Evolutionary conservation across 2,797 vertebrate species (phyloP).

Genomic region (Pteronotus mesoamericanus): DNA sequence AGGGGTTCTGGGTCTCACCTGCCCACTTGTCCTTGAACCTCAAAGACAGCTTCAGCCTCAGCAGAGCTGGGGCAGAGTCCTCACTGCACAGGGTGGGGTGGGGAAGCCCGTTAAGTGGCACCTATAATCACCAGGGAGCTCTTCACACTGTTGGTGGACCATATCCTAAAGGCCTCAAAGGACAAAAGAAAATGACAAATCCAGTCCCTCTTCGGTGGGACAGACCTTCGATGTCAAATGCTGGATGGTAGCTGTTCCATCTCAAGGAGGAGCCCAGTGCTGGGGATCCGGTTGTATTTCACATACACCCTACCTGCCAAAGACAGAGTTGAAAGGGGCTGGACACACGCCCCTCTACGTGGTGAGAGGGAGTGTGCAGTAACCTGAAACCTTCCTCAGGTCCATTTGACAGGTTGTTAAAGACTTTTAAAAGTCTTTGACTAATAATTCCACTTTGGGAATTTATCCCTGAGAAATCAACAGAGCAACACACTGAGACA

Average conservation of each 20-base stretch:
- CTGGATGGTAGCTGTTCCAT: not conserved
- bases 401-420: not conserved
- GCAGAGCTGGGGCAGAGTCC: not conserved
- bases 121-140: not conserved
- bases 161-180: not conserved
- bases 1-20: not conserved
- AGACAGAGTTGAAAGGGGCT: not conserved
- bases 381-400: not conserved
- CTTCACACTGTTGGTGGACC: not conserved
- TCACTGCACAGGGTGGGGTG: not conserved
- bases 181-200: not conserved
- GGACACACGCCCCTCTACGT: accelerated
- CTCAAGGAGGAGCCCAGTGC: not conserved
- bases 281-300: no score
- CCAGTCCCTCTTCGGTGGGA: accelerated
- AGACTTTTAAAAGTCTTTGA: not conserved
- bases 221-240: not conserved
- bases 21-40: not conserved
- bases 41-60: not conserved
- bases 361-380: not conserved
- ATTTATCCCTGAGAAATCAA: not conserved
- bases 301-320: not conserved
- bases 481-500: not conserved
- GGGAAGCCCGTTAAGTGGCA: not conserved
- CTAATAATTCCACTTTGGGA: not conserved